Conservation (phyloP, 2,888 invertebrate species). For the Cyclophora punctaria region DNA sequence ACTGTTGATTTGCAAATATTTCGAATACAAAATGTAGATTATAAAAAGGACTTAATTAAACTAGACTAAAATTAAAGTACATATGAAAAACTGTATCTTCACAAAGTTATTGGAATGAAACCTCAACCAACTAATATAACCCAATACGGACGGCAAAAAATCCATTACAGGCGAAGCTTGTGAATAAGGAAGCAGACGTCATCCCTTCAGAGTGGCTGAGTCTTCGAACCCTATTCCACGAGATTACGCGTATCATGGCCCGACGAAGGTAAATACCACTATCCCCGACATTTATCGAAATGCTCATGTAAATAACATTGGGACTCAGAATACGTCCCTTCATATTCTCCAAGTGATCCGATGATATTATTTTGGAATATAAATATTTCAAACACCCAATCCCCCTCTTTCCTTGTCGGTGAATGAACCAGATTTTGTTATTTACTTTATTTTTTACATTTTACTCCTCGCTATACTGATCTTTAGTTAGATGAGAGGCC, state of each 20-base stretch:
- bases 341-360: constrained; percentile 29
- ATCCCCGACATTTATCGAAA: constrained; percentile 49
- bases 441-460: too few relatives aligned
- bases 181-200: constrained; percentile 27
- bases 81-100: too few relatives aligned
- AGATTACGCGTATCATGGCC: constrained; percentile 61
- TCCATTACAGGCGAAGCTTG: constrained; percentile 9
- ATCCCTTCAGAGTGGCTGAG: constrained; percentile 20
- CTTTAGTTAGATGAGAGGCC: too few relatives aligned
- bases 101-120: too few relatives aligned
- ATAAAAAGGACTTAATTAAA: too few relatives aligned
- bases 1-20: too few relatives aligned
- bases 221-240: constrained; percentile 48
- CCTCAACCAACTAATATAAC: too few relatives aligned
- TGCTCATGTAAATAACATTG: constrained; percentile 60
- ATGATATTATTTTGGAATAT: constrained; percentile 24
- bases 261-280: constrained; percentile 44
- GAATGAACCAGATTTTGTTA: too few relatives aligned
- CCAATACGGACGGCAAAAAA: background rate
- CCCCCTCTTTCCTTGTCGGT: constrained; percentile 11
- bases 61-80: too few relatives aligned
- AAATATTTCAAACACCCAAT: constrained; percentile 23
- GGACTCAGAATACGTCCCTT: constrained; percentile 41
- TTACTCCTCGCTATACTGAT: too few relatives aligned
- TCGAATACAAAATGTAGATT: too few relatives aligned